Evolutionary conservation across 2,113 vertebrate genomes (phyloP), one percentile per base, ranked within the genome.

Genomic region (Salvator merianae): DNA sequence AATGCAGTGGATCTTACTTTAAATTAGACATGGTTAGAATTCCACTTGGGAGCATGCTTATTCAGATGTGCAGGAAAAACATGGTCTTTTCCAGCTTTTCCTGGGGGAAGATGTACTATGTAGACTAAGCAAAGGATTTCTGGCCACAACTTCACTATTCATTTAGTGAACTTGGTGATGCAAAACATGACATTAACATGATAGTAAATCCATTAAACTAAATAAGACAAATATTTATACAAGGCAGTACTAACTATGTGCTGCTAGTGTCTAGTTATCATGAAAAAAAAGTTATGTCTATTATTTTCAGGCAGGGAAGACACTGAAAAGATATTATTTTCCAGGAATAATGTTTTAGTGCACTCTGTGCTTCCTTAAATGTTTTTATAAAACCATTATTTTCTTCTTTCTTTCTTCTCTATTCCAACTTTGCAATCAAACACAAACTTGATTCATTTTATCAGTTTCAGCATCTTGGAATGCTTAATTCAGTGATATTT

Each of bases 381-480:
- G 36, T 24, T 85, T 87, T 74, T 30, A 86, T 62, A 38, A 73
- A 87, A 1, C 50, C 20, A 0, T 28, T 81, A 30, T 36, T 86
- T 73, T 73, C 2, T 81, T 73, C 55, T 4, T 6, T 62, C 26
- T 5, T 65, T 65, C 26, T 65, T 70, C 53, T 5, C 5, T 55
- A 40, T 70, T 82, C 81, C 85, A 88, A 75, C 75, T 90, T 89
- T 34, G 76, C 86, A 90, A 86, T 83, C 26, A 73, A 62, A 86
- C 84, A 90, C 1, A 40, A 5, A 7, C 53, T 79, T 86, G 81
- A 66, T 86, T 91, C 84, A 1, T 77, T 88, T 91, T 83, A 81
- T 87, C 50, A 90, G 82, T 86, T 90, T 87, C 20, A 34, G 68
- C 76, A 85, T 72, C 43, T 14, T 69, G n/a, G 88, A 83, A 82